These are phyloP conservation scores for Propithecus coquereli DNA, from an alignment of 2,113 vertebrate species.

Conservation along the genomic window DNA sequence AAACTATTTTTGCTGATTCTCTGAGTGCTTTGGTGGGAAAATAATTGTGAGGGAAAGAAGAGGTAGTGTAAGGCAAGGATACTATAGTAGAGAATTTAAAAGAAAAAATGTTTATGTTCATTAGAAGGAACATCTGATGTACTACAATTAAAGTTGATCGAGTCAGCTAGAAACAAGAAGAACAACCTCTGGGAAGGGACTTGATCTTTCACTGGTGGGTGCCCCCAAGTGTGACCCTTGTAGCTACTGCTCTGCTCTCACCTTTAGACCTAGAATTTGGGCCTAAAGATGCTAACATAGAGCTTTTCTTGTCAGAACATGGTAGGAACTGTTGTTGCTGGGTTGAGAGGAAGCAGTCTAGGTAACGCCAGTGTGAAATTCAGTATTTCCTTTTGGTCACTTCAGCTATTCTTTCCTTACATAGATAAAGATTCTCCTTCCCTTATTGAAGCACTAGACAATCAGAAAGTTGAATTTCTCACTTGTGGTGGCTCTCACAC, in stretches of 20 bases:
- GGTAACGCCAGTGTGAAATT: background rate
- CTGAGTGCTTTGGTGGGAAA: background rate
- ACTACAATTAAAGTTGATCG: background rate
- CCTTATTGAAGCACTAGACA: background rate
- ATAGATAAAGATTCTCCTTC: slow-evolving; percentile 47
- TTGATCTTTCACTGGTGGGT: background rate
- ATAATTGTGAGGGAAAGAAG: background rate
- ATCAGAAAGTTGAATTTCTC: slow-evolving; percentile 67
- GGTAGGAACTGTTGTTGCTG: background rate
- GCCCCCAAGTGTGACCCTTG: background rate
- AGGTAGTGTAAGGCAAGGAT: background rate
- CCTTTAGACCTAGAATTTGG: background rate
- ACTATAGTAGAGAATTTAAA: background rate
- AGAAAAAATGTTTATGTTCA: background rate
- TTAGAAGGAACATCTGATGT: background rate
- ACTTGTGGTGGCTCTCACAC: slow-evolving; percentile 82
- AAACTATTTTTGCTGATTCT: background rate
- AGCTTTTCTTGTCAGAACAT: background rate
- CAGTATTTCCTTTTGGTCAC: background rate
- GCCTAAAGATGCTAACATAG: background rate
- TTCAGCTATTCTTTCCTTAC: background rate
- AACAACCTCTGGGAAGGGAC: background rate
- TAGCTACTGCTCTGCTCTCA: background rate
- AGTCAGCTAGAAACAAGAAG: background rate
- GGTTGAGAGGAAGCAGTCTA: background rate